Percentiles rank a stretch among this genome's conserved stretches.
These are phyloP conservation scores for Labeo catla DNA, from an alignment of 2,113 vertebrate species.

Conservation along the genomic window DNA sequence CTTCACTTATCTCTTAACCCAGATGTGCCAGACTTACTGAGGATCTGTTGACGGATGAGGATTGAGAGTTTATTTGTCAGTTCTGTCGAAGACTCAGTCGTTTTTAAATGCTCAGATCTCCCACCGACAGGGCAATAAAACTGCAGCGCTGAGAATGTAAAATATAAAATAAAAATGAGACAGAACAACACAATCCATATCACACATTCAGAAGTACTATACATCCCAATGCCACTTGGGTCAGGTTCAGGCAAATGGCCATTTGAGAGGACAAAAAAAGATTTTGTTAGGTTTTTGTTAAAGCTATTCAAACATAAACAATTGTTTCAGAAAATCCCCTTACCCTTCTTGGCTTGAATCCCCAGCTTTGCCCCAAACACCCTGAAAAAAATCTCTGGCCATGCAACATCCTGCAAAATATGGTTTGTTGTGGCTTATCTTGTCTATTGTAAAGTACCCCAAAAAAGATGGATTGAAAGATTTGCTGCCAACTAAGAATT, in stretches of 20 bases:
- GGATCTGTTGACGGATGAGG: slow-evolving; percentile 5
- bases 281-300: background rate
- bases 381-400: background rate
- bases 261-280: background rate
- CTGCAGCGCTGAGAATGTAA: background rate
- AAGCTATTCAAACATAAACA: slow-evolving; percentile 4
- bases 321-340: background rate
- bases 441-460: background rate
- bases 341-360: background rate
- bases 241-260: background rate
- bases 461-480: background rate
- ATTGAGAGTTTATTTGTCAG: slow-evolving; percentile 9
- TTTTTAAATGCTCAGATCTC: background rate
- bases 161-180: background rate
- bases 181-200: background rate
- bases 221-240: background rate
- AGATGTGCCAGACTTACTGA: background rate
- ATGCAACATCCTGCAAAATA: background rate
- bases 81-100: background rate
- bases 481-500: background rate
- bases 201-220: background rate
- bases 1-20: slow-evolving; percentile 20
- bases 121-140: background rate
- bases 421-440: background rate
- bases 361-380: background rate